Conservation (phyloP, 64 coral and sea anemone species). For the Porites australiensis region DNA sequence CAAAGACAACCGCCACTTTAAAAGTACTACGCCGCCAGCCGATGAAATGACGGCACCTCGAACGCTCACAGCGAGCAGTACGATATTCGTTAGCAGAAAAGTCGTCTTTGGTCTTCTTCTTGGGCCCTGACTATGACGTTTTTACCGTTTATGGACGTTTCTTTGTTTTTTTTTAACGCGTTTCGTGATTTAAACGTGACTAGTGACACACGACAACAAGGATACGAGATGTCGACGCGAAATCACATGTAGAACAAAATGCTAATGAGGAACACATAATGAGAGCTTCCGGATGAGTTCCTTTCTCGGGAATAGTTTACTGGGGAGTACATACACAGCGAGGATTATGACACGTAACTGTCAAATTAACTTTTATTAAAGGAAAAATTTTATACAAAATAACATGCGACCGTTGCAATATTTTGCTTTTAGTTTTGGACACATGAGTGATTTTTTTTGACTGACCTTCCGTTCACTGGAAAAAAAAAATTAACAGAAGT, state of each 20-base stretch:
- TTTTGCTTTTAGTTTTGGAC: too few relatives aligned
- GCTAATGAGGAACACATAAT: too few relatives aligned
- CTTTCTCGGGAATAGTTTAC: too few relatives aligned
- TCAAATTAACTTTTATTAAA: too few relatives aligned
- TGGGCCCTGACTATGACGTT: not conserved
- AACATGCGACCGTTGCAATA: too few relatives aligned
- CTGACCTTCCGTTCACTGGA: too few relatives aligned
- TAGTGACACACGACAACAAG: not conserved
- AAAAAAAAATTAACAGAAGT: not conserved
- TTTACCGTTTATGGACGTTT: not conserved
- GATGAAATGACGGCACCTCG: not conserved
- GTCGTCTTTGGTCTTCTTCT: not conserved
- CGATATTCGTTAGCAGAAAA: not conserved
- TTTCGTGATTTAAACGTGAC: not conserved
- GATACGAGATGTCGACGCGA: not conserved
- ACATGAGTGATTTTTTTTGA: too few relatives aligned
- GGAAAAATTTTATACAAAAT: too few relatives aligned
- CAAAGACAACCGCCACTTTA: not conserved
- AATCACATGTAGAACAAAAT: too few relatives aligned
- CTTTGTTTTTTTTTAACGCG: not conserved
- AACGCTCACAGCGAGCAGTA: not conserved
- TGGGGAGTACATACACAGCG: too few relatives aligned
- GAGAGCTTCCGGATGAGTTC: too few relatives aligned
- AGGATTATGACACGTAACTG: too few relatives aligned
- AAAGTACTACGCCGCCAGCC: not conserved